Conservation (phyloP, 1,140 invertebrate species). For the Portunus trituberculatus region DNA sequence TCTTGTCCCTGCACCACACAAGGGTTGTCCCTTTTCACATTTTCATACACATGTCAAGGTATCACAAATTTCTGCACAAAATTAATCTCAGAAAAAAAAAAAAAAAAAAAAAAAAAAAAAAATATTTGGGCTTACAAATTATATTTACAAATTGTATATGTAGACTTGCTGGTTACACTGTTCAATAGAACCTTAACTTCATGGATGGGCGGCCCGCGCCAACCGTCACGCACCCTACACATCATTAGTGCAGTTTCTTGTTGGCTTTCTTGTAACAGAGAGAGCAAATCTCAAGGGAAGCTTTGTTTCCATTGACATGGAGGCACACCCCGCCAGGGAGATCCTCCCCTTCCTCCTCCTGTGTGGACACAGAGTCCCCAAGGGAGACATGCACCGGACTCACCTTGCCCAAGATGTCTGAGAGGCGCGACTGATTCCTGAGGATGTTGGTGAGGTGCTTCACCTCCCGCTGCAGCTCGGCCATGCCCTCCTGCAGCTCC, state of each 20-base stretch:
- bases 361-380: slow-evolving; percentile 46
- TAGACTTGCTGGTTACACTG: too few relatives aligned
- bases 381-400: slow-evolving; percentile 42
- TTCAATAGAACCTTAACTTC: too few relatives aligned
- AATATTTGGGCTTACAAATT: too few relatives aligned
- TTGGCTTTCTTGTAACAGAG: slow-evolving; percentile 69
- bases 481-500: slow-evolving; percentile 63
- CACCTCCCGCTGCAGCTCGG: slow-evolving; percentile 60
- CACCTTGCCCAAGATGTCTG: slow-evolving; percentile 29
- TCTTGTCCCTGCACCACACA: too few relatives aligned
- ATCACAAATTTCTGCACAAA: too few relatives aligned
- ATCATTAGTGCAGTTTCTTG: slow-evolving; percentile 31
- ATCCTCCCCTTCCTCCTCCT: slow-evolving; percentile 49
- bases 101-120: too few relatives aligned
- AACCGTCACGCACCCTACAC: too few relatives aligned
- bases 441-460: slow-evolving; percentile 58
- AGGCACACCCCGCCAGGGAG: slow-evolving; percentile 66
- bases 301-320: slow-evolving; percentile 64
- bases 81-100: too few relatives aligned
- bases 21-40: too few relatives aligned
- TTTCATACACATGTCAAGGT: too few relatives aligned
- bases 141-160: too few relatives aligned
- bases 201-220: too few relatives aligned
- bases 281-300: slow-evolving; percentile 66
- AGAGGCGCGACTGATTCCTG: slow-evolving; percentile 58